Evolutionary conservation across 2,888 invertebrate genomes (phyloP).

Genomic region (Dendrolimus houi): DNA sequence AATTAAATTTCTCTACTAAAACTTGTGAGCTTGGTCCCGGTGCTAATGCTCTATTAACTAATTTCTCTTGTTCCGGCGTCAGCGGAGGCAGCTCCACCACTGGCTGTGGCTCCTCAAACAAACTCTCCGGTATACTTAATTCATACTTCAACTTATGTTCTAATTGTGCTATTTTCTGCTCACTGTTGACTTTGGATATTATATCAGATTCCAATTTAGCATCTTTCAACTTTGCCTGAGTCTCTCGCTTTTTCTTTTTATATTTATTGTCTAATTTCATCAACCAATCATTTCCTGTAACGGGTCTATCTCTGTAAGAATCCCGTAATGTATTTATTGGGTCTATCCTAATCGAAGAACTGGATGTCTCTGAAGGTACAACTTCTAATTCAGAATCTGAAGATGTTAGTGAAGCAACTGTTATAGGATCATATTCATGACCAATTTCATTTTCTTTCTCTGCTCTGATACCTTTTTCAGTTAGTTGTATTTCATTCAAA

Average conservation of each 20-base stretch:
- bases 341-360: slow-evolving; percentile 50
- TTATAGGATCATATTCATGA: slow-evolving; percentile 60
- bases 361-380: slow-evolving; percentile 56
- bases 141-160: slow-evolving; percentile 61
- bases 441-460: slow-evolving; percentile 38
- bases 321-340: slow-evolving; percentile 76
- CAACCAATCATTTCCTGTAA: slow-evolving; percentile 73
- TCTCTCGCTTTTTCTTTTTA: slow-evolving; percentile 50
- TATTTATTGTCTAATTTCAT: slow-evolving; percentile 64
- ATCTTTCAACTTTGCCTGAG: slow-evolving; percentile 59
- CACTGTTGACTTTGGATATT: slow-evolving; percentile 61
- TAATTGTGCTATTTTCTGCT: slow-evolving; percentile 58
- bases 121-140: slow-evolving; percentile 68
- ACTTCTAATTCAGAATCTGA: slow-evolving; percentile 65
- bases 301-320: slow-evolving; percentile 65
- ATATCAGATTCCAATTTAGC: slow-evolving; percentile 62
- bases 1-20: slow-evolving; percentile 73
- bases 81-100: slow-evolving; percentile 74
- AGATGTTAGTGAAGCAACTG: slow-evolving; percentile 61
- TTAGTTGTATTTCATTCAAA: slow-evolving; percentile 45
- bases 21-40: slow-evolving; percentile 79
- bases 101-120: slow-evolving; percentile 58
- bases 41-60: slow-evolving; percentile 76
- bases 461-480: slow-evolving; percentile 37
- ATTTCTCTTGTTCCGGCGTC: slow-evolving; percentile 79